Conservation (phyloP, 2,113 vertebrate species). For the Gallinago jamesoni region DNA sequence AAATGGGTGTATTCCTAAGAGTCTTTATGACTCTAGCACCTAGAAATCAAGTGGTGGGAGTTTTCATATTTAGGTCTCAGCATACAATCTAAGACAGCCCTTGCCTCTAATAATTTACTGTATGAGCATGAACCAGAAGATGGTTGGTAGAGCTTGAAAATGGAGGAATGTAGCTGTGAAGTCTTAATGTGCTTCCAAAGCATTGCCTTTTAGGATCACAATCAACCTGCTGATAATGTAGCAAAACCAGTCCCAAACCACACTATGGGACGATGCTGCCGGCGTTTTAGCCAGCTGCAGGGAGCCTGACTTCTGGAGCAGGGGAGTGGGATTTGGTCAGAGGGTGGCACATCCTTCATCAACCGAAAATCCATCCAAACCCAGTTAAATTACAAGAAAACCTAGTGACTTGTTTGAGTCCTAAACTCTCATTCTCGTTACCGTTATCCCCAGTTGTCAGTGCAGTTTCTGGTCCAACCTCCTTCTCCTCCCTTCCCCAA, state of each 20-base stretch:
- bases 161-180: not conserved
- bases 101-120: not conserved
- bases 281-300: not conserved
- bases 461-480: not conserved
- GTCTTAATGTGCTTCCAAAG: not conserved
- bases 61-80: not conserved
- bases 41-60: not conserved
- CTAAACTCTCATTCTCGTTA: rapidly evolving
- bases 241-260: not conserved
- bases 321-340: not conserved
- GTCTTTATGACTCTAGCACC: not conserved
- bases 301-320: not conserved
- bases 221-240: not conserved
- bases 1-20: not conserved
- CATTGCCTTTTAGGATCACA: not conserved
- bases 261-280: not conserved
- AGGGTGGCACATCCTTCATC: not conserved
- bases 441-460: not conserved
- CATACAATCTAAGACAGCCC: not conserved
- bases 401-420: not conserved
- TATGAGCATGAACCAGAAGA: not conserved
- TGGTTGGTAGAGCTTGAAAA: not conserved
- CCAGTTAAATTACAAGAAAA: not conserved
- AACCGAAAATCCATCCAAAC: not conserved
- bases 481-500: not conserved